Conservation (phyloP, 2,888 invertebrate species). For the Syritta pipiens region DNA sequence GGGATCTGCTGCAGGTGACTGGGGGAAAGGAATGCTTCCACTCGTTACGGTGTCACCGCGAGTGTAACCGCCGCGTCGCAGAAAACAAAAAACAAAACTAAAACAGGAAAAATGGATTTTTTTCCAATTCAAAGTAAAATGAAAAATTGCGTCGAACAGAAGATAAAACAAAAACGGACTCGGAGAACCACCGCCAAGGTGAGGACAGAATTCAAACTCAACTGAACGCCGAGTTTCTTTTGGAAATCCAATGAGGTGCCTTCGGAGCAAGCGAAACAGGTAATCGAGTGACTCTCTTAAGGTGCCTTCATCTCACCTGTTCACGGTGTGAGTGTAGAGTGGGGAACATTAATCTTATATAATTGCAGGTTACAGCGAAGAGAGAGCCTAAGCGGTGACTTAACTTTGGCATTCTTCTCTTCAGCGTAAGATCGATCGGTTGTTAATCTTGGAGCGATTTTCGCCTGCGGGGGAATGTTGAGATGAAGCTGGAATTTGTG, state of each 20-base stretch:
- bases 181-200: constrained; percentile 9
- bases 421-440: too few relatives aligned
- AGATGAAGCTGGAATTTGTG: too few relatives aligned
- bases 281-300: constrained; percentile 31
- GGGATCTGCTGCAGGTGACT: constrained; percentile 33
- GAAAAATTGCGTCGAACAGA: not conserved
- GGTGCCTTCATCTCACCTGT: constrained; percentile 14
- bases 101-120: too few relatives aligned
- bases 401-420: too few relatives aligned
- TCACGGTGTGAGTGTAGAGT: not conserved
- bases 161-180: constrained; percentile 4
- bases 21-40: constrained; percentile 18
- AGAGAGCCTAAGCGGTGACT: too few relatives aligned
- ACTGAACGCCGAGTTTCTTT: constrained; percentile 40
- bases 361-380: too few relatives aligned
- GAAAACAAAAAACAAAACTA: not conserved
- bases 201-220: constrained; percentile 43
- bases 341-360: too few relatives aligned
- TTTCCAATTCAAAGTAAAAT: constrained; percentile 5
- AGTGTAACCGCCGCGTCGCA: not conserved
- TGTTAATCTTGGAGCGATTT: too few relatives aligned
- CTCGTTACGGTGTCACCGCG: constrained; percentile 11
- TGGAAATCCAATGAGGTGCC: constrained; percentile 29
- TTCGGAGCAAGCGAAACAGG: not conserved
- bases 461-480: too few relatives aligned